Evolutionary conservation across 2,113 vertebrate species (phyloP), one percentile per base, ranked within the genome.

Genomic region (Raphicerus campestris): DNA sequence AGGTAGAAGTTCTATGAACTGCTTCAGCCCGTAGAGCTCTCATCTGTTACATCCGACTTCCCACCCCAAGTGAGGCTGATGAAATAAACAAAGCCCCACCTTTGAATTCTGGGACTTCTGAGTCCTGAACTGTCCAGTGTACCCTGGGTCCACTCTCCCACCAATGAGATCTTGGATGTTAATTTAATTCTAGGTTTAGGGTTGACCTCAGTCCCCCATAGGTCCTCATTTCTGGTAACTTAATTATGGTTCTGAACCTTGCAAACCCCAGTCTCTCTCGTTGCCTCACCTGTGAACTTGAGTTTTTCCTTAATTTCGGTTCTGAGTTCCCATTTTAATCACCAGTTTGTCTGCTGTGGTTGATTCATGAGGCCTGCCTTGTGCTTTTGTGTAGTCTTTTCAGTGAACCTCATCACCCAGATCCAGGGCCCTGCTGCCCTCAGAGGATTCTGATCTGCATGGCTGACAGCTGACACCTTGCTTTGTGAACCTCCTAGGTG

Each of bases 401-500:
- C 24, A 20, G 24, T 58, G 30, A 82, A 47, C 51, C 42, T 91
- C 61, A 87, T 17, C 55, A 77, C 30, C 15, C 53, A 60, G 55
- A 70, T 39, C 16, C 5, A 80, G 35, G n/a, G 10, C 20, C 11
- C n/a, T n/a, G 11, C 2, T 80, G 17, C 19, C 75, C 35, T 60
- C 42, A 42, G 0, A 75, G n/a, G 28, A 22, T 6, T 14, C 5
- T 7, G 11, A 13, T 53, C n/a, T 75, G 10, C 13, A 2, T 1
- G 11, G 7, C 6, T 86, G n/a, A 20, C n/a, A 32, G 55, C 6
- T 1, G 3, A 26, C 10, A 7, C 16, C n/a, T 11, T 5, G 4
- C 30, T 77, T 35, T 51, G 30, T 20, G 75, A 70, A 20, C 20
- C 17, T 80, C 58, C 39, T 7, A 47, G 47, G 19, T 49, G 39